A percentile compares a stretch with the other conserved stretches of the same genome.
These are phyloP conservation scores for Nebria salina DNA, from an alignment of 2,888 invertebrate genomes.

Conservation along the genomic window DNA sequence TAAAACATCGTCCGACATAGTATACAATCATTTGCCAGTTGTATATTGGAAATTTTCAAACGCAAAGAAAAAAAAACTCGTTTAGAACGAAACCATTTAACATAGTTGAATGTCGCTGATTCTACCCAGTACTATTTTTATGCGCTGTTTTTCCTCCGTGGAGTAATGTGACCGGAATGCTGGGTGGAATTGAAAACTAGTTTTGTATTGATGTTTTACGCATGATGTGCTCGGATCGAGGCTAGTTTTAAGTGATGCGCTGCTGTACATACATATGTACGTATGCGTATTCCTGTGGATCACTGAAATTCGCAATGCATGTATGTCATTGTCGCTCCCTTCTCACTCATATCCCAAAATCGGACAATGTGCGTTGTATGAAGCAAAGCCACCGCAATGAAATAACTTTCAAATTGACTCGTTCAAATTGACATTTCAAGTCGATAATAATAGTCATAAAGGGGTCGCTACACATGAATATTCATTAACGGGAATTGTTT, in stretches of 20 bases:
- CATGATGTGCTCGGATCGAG: not conserved
- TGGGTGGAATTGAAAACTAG: not conserved
- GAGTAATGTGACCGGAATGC: not conserved
- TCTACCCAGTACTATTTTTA: not conserved
- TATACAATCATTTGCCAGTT: too few species aligned
- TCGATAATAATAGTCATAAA: constrained; percentile 33
- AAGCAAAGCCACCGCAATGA: not conserved
- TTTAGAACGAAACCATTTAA: too few species aligned
- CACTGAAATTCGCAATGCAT: not conserved
- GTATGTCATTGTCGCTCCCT: too few species aligned
- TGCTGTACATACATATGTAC: not conserved
- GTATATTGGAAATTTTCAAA: too few species aligned
- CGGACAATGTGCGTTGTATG: not conserved
- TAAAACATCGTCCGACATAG: too few species aligned
- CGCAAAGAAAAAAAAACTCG: too few species aligned
- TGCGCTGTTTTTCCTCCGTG: not conserved
- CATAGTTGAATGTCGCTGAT: not conserved
- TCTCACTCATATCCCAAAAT: not conserved
- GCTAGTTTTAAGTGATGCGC: not conserved
- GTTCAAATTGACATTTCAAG: constrained; percentile 23
- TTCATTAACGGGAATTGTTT: constrained; percentile 31
- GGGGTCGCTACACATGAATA: constrained; percentile 20
- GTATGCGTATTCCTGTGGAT: not conserved
- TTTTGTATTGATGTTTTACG: not conserved
- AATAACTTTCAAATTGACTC: constrained; percentile 21